Evolutionary conservation across 2,888 invertebrate genomes (phyloP), one percentile per base, ranked within the genome.

Genomic region (Epinotia nisella): DNA sequence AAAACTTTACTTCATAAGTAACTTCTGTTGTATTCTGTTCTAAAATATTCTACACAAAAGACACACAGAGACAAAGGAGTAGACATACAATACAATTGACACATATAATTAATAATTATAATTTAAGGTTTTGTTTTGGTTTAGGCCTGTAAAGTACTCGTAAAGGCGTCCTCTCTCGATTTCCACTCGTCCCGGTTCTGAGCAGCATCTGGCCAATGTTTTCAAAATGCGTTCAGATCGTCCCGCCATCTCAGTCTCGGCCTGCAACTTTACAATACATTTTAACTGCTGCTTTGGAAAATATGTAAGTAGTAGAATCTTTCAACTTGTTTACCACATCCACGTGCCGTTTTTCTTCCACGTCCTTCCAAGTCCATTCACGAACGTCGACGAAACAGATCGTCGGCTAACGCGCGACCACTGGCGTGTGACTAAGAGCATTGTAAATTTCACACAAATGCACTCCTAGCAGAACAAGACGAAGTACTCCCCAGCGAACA

Each of bases 341-440:
- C 71, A 82, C 13, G 17, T 35, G 61, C 41, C 58, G 21, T 19
- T 24, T 17, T 19, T 15, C 75, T 78, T 66, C 0, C 56, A 73
- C 56, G 35, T 79, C 68, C n/a, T 55, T 45, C 62, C 75, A 35
- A 49, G 67, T 61, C 73, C 64, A 73, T 68, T 68, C 68, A 64
- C 73, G 19, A 60, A 35, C 59, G 58, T 53, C 59, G 65, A 60
- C 72, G 77, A 82, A 86, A 87, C 83, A 83, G 84, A 89, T 89
- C 86, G 86, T 81, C 79, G 76, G 80, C 82, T 79, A 89, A 87
- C 86, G 89, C 88, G 89, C 80, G 84, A 77, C 84, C 89, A 86
- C 82, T 85, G 88, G 87, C 79, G 91, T 88, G 91, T 87, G 85
- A 88, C 92, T 92, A 93, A 93, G 92, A 92, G 93, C 93, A 88